phyloP scores from a whole-genome alignment of 2,797 vertebrate genomes.

The Notamacropus eugenii region DNA sequence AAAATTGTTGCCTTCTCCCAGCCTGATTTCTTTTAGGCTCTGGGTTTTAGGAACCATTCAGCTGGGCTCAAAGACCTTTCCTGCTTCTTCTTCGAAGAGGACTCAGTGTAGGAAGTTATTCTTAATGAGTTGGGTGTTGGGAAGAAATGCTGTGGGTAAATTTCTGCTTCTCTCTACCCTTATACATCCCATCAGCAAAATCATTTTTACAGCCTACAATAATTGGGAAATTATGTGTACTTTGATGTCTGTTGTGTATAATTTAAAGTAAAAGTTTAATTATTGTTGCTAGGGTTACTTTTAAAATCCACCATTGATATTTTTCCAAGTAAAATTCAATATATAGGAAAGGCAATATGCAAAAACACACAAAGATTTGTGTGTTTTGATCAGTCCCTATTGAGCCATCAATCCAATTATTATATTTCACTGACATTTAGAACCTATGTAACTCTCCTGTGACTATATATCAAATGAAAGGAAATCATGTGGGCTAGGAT shows the following conservation, averaged over 20 bases:
- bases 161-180: background rate
- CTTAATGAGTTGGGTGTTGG: background rate
- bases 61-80: background rate
- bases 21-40: background rate
- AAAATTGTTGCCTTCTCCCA: background rate
- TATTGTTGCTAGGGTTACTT: background rate
- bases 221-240: background rate
- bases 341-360: background rate
- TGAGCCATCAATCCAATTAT: background rate
- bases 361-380: background rate
- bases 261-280: background rate
- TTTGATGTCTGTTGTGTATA: background rate
- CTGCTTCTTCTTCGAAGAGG: background rate
- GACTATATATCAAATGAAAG: background rate
- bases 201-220: background rate
- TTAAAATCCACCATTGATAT: background rate
- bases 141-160: background rate
- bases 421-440: background rate
- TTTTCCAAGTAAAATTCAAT: background rate
- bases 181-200: background rate
- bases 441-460: background rate
- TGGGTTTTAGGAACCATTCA: background rate
- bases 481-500: background rate
- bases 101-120: background rate
- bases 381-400: background rate